Evolutionary conservation across 2,888 invertebrate genomes (phyloP), one percentile per base, ranked within the genome.

Genomic region (Petrolisthes manimaculis): DNA sequence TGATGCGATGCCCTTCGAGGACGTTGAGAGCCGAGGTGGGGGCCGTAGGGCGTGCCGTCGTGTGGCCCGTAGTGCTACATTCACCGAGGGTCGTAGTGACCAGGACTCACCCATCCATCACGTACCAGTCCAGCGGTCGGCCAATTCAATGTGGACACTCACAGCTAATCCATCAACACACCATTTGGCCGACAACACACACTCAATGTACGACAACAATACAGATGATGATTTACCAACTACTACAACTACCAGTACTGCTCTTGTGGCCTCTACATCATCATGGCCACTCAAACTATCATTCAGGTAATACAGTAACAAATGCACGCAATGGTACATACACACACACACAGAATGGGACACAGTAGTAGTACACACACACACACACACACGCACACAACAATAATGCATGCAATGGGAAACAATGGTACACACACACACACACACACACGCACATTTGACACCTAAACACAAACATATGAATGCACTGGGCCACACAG

Each of bases 51-150:
- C 61, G 4, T 37, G 37, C 4, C 69, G 87, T 8, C 79, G 78
- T 14, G 88, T 88, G 3, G 78, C 85, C 53, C 75, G 89, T 4
- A 87, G 89, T 77, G 84, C 87, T 54, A 90, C 89, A 3, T 90
- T 90, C 55, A 87, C 88, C 9, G 77, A 84, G 37, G 53, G 74
- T 5, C 79, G 86, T n/a, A 83, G 78, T 37, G 79, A 77, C 77
- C 84, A 84, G 61, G 84, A 84, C 37, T 53, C 37, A n/a, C 24
- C 84, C 5, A 24, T 8, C 9, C 67, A 53, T n/a, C 78, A 74
- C 1, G 14, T 24, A 18, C 69, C 53, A 12, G 84, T 85, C 67
- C 61, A 85, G 51, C 77, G 87, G n/a, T 83, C 83, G 12, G 69
- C 86, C 21, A 88, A 71, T 37, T 85, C 88, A 2, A 69, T 84